Base-by-base conservation (phyloP, 2,797 vertebrate species). In the Crocodylus rhombifer region DNA sequence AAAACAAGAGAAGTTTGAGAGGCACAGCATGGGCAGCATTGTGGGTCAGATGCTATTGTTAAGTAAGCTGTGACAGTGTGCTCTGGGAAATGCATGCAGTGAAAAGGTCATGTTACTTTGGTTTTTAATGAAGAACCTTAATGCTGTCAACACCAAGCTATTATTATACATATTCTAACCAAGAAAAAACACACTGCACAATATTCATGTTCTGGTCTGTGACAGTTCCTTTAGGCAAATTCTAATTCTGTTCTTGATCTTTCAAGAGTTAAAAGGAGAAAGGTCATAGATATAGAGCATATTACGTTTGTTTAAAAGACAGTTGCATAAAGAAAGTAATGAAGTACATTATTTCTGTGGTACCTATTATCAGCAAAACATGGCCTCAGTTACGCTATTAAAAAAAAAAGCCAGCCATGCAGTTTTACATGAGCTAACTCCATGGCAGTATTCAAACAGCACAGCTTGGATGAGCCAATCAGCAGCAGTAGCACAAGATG, bases 341-440 rank as follows among this genome's bases (percentile, higher is more conserved):
- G 42, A 73, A 51, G 0, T 42, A 51, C 76, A 81, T 74, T 91
- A 33, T 64, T 73, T 79, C 55, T 55, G n/a, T 30, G 28, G 17
- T 60, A 86, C 17, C 58, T 77, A 82, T 86, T 93, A 85, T 87
- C 87, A 92, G 69, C 80, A 89, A 92, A 93, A 80, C 14, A 80
- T 69, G 18, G 95, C 42, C 67, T 95, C 84, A 89, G 62, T 80
- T 87, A 95, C 94, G 94, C 92, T 93, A 94, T 87, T 88, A 88
- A 88, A 95, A 89, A n/a, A n/a, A 86, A 83, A 87, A 36, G 36
- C 69, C 87, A 95, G 95, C 95, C 96, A 97, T 96, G 97, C 96
- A 87, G 30, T 57, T 84, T 62, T 85, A 92, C 55, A 61, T 11
- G 42, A 93, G 33, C 61, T 80, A 63, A 90, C 92, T 93, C 91